Percentiles rank a stretch among this genome's conserved stretches.
phyloP scores from a whole-genome alignment of 1,140 invertebrate species.

The Drosophila murphyi region DNA sequence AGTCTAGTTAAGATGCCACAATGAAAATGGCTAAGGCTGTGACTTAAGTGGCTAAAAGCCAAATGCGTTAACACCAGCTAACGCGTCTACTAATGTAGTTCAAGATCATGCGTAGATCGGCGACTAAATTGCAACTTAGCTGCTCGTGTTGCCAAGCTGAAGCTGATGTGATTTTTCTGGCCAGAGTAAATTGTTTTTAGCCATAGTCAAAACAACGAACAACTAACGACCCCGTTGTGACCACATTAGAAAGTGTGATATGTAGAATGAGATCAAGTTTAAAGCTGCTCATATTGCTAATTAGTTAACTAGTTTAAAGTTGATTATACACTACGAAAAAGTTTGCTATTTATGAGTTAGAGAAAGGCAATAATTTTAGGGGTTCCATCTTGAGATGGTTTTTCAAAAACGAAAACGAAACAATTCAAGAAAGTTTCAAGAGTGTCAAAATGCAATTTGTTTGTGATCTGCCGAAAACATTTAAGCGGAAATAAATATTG shows the following conservation, averaged over 20 bases:
- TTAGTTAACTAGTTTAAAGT: conserved; percentile 42
- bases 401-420: no score
- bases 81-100: conserved; percentile 50
- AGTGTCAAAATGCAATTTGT: neutral
- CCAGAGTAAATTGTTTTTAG: conserved; percentile 12
- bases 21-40: conserved; percentile 22
- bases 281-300: conserved; percentile 41
- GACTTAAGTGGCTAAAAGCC: neutral
- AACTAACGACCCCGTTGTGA: conserved; percentile 46
- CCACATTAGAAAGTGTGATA: conserved; percentile 65
- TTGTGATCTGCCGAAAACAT: neutral
- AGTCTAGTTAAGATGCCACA: conserved; percentile 67
- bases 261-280: conserved; percentile 10
- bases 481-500: conserved; percentile 6
- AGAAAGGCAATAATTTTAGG: conserved; percentile 15
- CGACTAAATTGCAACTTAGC: conserved; percentile 10
- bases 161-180: conserved; percentile 25
- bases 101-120: conserved; percentile 63
- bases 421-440: neutral
- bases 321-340: conserved; percentile 1
- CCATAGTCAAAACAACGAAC: conserved; percentile 19
- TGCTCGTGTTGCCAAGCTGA: conserved; percentile 48
- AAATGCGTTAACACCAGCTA: conserved; percentile 26
- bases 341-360: neutral
- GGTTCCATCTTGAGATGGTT: no score